A percentile compares a stretch with the other conserved stretches of the same genome.
These are phyloP conservation scores for Oscheius sp. DNA, from an alignment of 1,140 invertebrate genomes.

Conservation along the genomic window DNA sequence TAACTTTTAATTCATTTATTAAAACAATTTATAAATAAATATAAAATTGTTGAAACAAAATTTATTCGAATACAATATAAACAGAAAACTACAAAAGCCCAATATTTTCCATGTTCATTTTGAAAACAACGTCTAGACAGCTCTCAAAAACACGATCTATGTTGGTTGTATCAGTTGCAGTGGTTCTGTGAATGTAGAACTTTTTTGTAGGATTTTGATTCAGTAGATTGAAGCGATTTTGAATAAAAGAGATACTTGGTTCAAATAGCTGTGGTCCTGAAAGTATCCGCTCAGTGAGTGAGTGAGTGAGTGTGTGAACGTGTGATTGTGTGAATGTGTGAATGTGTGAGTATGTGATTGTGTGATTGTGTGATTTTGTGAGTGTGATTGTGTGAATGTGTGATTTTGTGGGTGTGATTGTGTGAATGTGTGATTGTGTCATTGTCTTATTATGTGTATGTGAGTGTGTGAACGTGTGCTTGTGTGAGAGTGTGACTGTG, in stretches of 20 bases:
- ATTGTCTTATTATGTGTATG: too few species aligned
- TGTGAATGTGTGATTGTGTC: too few species aligned
- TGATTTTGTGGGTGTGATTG: too few species aligned
- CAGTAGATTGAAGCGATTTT: not conserved
- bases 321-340: not conserved
- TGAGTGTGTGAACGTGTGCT: too few species aligned
- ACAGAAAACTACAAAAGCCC: slow-evolving; percentile 75
- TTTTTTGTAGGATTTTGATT: not conserved
- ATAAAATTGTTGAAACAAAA: not conserved
- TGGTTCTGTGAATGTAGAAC: slow-evolving; percentile 83
- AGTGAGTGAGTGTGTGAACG: not conserved
- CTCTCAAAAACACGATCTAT: slow-evolving; percentile 86
- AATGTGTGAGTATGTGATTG: too few species aligned
- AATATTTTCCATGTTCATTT: slow-evolving; percentile 87
- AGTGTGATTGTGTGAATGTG: too few species aligned
- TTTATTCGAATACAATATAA: too few species aligned
- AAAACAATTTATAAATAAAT: not conserved
- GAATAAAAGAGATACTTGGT: not conserved
- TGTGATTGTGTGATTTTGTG: not conserved
- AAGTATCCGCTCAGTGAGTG: not conserved
- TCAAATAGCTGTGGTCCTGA: not conserved
- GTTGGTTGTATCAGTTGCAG: slow-evolving; percentile 84
- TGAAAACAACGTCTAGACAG: slow-evolving; percentile 84
- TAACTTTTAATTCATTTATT: not conserved
- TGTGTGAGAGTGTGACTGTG: too few species aligned